Conservation (phyloP, 2,797 vertebrate species). For the Pitangus sulphuratus region DNA sequence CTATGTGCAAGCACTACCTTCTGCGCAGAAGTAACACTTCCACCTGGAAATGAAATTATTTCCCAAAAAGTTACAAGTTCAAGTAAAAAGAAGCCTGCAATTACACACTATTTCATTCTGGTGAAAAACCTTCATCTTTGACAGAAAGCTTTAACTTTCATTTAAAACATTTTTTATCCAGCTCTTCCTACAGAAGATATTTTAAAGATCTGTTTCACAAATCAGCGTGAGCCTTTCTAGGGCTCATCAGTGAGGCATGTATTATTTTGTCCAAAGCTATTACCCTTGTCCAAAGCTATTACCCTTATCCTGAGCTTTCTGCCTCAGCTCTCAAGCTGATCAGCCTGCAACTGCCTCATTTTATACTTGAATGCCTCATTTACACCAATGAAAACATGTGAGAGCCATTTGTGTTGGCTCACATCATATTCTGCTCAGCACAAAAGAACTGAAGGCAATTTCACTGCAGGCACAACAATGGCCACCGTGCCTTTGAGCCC, state of each 20-base stretch:
- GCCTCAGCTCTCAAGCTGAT: constrained; percentile 27
- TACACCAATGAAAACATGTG: constrained; percentile 32
- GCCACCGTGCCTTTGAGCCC: neutral
- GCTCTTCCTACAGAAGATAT: neutral
- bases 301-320: constrained; percentile 29
- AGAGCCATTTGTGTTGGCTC: constrained; percentile 48
- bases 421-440: neutral
- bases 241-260: neutral
- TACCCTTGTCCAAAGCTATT: constrained; percentile 48
- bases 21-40: constrained; percentile 15
- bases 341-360: constrained; percentile 30
- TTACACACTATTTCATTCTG: neutral
- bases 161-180: neutral
- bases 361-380: constrained; percentile 57
- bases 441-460: neutral
- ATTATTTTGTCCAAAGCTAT: constrained; percentile 36
- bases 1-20: neutral
- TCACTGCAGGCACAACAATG: neutral
- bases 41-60: constrained; percentile 35
- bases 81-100: neutral
- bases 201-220: constrained; percentile 25
- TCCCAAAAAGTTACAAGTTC: neutral
- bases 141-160: neutral
- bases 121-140: neutral
- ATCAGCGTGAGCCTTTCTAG: neutral